Percentiles rank a stretch among this genome's conserved stretches.
Evolutionary conservation across 2,888 invertebrate species (phyloP).

Genomic region (Phlogophora meticulosa): DNA sequence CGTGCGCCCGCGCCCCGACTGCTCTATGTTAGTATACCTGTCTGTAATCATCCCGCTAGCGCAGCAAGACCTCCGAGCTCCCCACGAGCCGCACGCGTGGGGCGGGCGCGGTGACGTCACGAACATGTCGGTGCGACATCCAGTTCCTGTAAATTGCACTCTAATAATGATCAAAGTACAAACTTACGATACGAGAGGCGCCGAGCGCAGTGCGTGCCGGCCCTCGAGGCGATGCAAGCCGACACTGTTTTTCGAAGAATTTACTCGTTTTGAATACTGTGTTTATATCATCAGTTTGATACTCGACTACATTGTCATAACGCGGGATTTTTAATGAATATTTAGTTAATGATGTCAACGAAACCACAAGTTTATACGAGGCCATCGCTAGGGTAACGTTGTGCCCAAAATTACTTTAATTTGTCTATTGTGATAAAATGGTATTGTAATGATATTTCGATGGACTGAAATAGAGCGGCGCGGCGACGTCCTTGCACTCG

Average conservation of each 20-base stretch:
- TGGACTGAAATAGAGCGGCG: conserved; percentile 64
- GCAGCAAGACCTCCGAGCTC: conserved; percentile 55
- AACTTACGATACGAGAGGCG: conserved; percentile 67
- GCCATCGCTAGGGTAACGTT: conserved; percentile 72
- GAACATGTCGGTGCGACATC: conserved; percentile 31
- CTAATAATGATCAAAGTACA: conserved; percentile 75
- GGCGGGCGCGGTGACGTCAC: conserved; percentile 30
- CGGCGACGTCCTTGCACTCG: conserved; percentile 17
- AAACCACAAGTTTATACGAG: conserved; percentile 67
- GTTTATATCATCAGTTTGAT: conserved; percentile 66
- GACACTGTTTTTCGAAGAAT: conserved; percentile 80
- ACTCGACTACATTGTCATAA: conserved; percentile 59
- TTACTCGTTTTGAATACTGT: conserved; percentile 77
- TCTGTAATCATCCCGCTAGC: conserved; percentile 64
- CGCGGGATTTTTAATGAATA: conserved; percentile 59
- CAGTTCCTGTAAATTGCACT: conserved; percentile 66
- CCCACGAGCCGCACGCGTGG: conserved; percentile 32
- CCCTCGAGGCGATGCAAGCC: conserved; percentile 58
- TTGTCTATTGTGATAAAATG: conserved; percentile 76
- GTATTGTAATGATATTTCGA: conserved; percentile 69
- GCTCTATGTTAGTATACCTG: conserved; percentile 55
- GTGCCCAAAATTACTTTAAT: conserved; percentile 71
- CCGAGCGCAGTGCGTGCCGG: conserved; percentile 44
- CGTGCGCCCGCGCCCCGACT: conserved; percentile 30
- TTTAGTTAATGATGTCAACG: conserved; percentile 62